Base-by-base conservation (phyloP, 2,797 vertebrate genomes). In the Lepilemur ruficaudatus region DNA sequence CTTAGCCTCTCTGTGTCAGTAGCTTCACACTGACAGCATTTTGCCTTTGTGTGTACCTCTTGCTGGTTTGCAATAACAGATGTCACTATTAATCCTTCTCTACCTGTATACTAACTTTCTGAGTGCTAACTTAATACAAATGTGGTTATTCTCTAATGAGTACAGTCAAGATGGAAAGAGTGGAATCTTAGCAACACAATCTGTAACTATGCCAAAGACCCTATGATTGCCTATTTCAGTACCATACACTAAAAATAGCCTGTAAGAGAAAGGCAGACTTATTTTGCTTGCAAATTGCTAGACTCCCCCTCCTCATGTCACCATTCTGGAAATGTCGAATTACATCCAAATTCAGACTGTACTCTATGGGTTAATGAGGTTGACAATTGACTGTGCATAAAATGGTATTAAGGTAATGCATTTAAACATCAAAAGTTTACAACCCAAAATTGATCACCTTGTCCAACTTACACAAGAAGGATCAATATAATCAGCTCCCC, bases 341-440 rank as follows among this genome's bases (percentile, higher is more conserved):
- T 84, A 65, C 67, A 93, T 94, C 72, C 59, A 95, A 95, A 97
- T 96, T 94, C 78, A 91, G 82, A 67, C 87, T 35, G 79, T 32
- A 93, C 65, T 86, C 55, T 69, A 59, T 93, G 88, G 15, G 13
- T 95, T 97, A 93, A 95, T 94, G 83, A 92, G 61, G 76, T 80
- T 67, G 96, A 95, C 72, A 84, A 46, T 38, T 89, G 78, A 88
- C 69, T 87, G 65, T 95, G 90, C 75, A 93, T 97, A 97, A 98
- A 93, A 93, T 78, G 75, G 55, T 92, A 97, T 96, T 96, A 93
- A 97, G 72, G 82, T 94, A 98, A 97, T 90, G 61, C 72, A 93
- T 97, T 80, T 91, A 92, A 94, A 96, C 92, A 94, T 95, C 78
- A 93, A 93, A 96, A 69, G 79, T 98, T 98, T 97, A 97, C 88